A percentile compares a stretch with the other conserved stretches of the same genome.
Conservation (phyloP, 2,113 vertebrate species). For the Centropus unirufus region DNA sequence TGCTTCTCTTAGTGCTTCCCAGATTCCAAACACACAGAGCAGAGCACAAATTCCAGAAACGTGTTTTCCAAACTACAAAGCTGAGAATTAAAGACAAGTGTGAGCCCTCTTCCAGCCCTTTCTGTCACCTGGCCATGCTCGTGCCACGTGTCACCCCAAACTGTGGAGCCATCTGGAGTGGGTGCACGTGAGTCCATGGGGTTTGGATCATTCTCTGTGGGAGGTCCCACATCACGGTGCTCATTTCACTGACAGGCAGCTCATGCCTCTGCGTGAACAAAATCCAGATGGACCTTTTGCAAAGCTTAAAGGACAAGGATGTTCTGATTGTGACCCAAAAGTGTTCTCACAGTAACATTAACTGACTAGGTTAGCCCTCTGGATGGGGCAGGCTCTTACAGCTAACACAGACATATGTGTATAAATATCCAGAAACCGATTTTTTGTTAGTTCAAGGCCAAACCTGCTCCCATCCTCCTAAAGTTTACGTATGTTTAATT, state of each 20-base stretch:
- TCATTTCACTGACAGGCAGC: slow-evolving; percentile 18
- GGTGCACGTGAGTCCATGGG: slow-evolving; percentile 11
- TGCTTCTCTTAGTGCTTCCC: neutral
- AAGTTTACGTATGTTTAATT: neutral
- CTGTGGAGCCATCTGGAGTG: neutral
- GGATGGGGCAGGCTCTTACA: neutral
- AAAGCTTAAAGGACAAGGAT: neutral
- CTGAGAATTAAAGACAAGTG: neutral
- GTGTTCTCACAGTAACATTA: neutral
- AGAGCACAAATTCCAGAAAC: neutral
- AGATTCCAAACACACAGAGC: neutral
- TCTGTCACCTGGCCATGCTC: neutral
- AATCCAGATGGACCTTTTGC: neutral
- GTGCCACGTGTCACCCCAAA: neutral
- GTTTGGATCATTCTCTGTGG: neutral
- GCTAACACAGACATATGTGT: neutral
- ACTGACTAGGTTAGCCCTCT: slow-evolving; percentile 1
- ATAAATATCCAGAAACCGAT: neutral
- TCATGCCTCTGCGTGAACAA: neutral
- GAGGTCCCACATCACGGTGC: neutral
- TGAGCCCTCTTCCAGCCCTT: neutral
- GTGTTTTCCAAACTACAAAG: neutral
- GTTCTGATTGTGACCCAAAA: slow-evolving; percentile 1
- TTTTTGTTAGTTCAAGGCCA: neutral
- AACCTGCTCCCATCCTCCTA: neutral